A percentile compares a stretch with the other conserved stretches of the same genome.
Conservation (phyloP, 2,888 invertebrate species). For the Caenorhabditis sp. region DNA sequence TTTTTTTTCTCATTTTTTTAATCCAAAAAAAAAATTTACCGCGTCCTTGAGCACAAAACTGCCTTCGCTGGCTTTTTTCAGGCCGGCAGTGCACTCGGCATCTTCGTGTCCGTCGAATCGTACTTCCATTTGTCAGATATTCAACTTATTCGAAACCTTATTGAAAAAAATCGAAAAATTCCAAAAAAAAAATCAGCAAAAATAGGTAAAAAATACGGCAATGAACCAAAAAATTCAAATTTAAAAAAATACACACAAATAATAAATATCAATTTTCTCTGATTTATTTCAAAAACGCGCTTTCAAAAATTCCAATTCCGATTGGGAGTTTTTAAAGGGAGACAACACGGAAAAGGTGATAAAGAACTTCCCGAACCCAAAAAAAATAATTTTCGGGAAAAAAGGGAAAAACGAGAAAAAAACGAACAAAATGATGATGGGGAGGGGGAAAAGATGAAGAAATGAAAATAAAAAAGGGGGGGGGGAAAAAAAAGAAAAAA, state of each 20-base stretch:
- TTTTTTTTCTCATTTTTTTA: not conserved
- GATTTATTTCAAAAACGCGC: conserved; percentile 15
- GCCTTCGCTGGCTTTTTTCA: conserved; percentile 65
- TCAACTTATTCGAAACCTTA: too few species aligned
- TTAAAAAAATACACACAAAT: conserved; percentile 1
- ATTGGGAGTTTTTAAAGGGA: too few species aligned
- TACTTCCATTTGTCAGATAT: conserved; percentile 49
- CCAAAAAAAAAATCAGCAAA: not conserved
- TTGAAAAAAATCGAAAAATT: conserved; percentile 4
- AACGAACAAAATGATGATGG: too few species aligned
- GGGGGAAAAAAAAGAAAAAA: conserved; percentile 11
- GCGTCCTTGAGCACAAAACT: conserved; percentile 66
- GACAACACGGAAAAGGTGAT: not conserved
- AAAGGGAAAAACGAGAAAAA: too few species aligned
- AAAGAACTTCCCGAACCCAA: too few species aligned
- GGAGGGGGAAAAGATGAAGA: too few species aligned
- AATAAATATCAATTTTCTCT: too few species aligned
- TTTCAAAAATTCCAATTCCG: not conserved
- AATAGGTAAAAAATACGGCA: not conserved
- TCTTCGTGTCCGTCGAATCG: conserved; percentile 32
- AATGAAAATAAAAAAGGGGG: too few species aligned
- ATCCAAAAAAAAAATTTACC: conserved; percentile 25
- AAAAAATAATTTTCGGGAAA: too few species aligned
- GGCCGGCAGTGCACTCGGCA: conserved; percentile 32
- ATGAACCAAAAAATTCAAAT: not conserved